Conservation (phyloP, 2,113 vertebrate species). For the Eulemur rufifrons region DNA sequence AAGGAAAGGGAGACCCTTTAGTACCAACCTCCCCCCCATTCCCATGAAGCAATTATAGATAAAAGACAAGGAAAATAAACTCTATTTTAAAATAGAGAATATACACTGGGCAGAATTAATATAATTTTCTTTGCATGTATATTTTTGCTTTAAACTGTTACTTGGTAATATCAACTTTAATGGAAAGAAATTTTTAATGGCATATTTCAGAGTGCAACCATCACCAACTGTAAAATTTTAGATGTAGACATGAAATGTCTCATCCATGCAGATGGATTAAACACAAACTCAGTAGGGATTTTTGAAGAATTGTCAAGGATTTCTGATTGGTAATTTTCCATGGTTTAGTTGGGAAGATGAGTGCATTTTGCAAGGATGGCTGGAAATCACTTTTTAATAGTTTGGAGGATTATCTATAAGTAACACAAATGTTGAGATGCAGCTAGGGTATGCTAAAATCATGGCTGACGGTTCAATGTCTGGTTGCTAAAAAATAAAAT, state of each 20-base stretch:
- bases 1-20: not conserved
- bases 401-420: not conserved
- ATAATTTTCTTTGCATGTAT: constrained; percentile 6
- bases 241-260: not conserved
- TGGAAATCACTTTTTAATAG: constrained; percentile 19
- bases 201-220: not conserved
- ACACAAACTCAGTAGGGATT: not conserved
- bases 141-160: not conserved
- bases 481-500: no score
- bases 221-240: not conserved
- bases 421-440: not conserved
- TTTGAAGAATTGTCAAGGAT: constrained; percentile 24
- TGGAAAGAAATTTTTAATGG: constrained; percentile 14
- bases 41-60: not conserved
- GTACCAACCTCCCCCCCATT: not conserved
- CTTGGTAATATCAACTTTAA: constrained; percentile 13
- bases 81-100: constrained; percentile 21
- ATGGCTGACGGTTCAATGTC: not conserved
- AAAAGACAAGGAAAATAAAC: constrained; percentile 2
- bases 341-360: constrained; percentile 28
- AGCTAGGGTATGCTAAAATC: not conserved
- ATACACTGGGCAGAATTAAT: not conserved
- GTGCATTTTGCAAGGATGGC: constrained; percentile 2
- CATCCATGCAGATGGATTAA: not conserved
- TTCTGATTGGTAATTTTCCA: constrained; percentile 29